Base-by-base conservation (phyloP, 2,113 vertebrate genomes). In the Nesoenas mayeri region DNA sequence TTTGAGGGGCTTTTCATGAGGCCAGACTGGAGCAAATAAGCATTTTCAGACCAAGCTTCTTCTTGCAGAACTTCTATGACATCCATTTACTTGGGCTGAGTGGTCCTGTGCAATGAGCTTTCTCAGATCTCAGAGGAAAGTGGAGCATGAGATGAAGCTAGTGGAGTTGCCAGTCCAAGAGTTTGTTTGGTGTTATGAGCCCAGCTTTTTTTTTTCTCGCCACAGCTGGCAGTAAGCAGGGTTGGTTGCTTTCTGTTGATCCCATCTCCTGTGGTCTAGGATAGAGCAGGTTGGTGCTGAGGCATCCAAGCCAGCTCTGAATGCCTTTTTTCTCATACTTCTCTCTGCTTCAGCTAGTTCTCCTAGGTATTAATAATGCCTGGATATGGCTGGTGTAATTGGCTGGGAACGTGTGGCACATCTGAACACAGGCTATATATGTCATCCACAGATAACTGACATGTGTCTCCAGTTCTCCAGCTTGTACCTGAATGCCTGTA, bases 291-390 rank as follows among this genome's bases (percentile, higher is more conserved):
- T 34, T 32, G 21, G 7, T 74, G 18, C n/a, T 57, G 56, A 78
- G 74, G 5, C 21, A n/a, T 31, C 17, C 16, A 38, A 57, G 7
- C 20, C 44, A 19, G 8, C 11, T 47, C 18, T 0, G 0, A 88
- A 71, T 2, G 6, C 11, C 3, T 4, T 87, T 89, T 28, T 4
- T 0, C 31, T 81, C 28, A 7, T 31, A 21, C 0, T 0, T 12
- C 10, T 42, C 21, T 67, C 34, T 79, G 38, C 29, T 56, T 82
- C 82, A 69, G 10, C 19, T 62, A 3, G 24, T 61, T 7, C 10
- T 60, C 29, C 22, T 67, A 22, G 12, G 10, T 40, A 17, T 25
- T n/a, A 58, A 20, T 51, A 79, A 19, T 66, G 25, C 25, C 38
- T 19, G 12, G 62, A 56, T 29, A 9, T 42, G 38, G 42, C 21